Evolutionary conservation across 2,888 invertebrate species (phyloP).

Genomic region (Pristionchus arcanus): DNA sequence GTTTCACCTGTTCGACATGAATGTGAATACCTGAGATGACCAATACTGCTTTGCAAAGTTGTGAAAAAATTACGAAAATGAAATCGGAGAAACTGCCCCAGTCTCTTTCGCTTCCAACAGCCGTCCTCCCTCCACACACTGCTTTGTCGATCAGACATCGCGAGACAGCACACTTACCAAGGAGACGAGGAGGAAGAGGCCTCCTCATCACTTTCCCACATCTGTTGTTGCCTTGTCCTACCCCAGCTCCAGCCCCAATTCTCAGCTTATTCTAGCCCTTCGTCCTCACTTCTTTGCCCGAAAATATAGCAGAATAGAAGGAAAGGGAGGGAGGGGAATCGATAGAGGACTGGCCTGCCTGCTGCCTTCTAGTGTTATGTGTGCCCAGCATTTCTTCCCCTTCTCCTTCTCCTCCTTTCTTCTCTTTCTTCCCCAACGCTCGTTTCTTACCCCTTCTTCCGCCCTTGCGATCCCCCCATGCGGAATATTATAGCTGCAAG

Average conservation of each 20-base stretch:
- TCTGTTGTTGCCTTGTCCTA: background rate
- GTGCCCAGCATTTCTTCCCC: background rate
- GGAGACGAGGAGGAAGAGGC: background rate
- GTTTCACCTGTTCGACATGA: no score
- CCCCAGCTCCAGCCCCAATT: background rate
- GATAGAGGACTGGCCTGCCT: slow-evolving; percentile 17
- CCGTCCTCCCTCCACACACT: background rate
- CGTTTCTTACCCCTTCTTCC: background rate
- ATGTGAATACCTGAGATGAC: no score
- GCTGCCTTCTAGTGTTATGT: slow-evolving; percentile 39
- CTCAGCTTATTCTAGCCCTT: slow-evolving; percentile 21
- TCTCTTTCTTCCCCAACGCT: background rate
- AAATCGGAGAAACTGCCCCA: background rate
- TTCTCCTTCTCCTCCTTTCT: slow-evolving; percentile 1
- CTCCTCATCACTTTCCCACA: background rate
- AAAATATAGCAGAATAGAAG: background rate
- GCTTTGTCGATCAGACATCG: background rate
- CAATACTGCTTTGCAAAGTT: no score
- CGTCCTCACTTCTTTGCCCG: background rate
- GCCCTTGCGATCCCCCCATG: background rate
- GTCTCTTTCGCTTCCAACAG: background rate
- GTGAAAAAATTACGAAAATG: background rate
- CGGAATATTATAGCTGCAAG: no score
- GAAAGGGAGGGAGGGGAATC: slow-evolving; percentile 5
- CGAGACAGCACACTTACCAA: background rate